These are phyloP conservation scores for Oceanodroma leucorhoa DNA, from an alignment of 2,797 vertebrate genomes.

Conservation along the genomic window DNA sequence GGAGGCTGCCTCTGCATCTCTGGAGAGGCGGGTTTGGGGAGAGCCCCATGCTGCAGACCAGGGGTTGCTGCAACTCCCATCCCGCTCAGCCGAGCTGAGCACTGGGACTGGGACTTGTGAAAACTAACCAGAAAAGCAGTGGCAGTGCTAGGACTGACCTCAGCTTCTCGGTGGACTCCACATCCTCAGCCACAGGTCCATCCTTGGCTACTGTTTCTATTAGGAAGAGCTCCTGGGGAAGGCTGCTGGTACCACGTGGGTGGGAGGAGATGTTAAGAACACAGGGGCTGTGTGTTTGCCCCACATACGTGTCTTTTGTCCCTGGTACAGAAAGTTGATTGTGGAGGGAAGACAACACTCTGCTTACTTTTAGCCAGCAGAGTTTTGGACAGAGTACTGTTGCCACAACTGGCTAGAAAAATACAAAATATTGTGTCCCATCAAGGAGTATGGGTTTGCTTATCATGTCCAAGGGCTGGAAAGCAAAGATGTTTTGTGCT, in stretches of 20 bases:
- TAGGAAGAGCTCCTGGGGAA: background rate
- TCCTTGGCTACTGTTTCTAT: background rate
- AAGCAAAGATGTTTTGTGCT: background rate
- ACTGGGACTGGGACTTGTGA: background rate
- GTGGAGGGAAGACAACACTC: background rate
- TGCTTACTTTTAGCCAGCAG: background rate
- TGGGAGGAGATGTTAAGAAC: background rate
- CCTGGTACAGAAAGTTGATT: background rate
- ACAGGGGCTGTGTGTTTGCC: background rate
- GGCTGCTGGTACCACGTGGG: background rate
- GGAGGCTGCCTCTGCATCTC: background rate
- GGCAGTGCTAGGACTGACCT: background rate
- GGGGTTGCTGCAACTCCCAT: background rate
- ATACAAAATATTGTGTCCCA: background rate
- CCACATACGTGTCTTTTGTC: background rate
- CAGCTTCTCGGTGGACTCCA: background rate
- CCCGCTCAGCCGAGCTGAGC: background rate
- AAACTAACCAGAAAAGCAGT: background rate
- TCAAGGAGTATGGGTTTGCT: background rate
- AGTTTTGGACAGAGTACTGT: background rate
- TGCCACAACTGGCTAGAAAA: background rate
- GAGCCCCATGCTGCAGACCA: background rate
- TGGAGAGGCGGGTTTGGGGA: background rate
- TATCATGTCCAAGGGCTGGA: background rate
- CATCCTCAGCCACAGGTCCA: background rate